Evolutionary conservation across 2,113 vertebrate genomes (phyloP), one percentile per base, ranked within the genome.

Genomic region (Charina bottae): DNA sequence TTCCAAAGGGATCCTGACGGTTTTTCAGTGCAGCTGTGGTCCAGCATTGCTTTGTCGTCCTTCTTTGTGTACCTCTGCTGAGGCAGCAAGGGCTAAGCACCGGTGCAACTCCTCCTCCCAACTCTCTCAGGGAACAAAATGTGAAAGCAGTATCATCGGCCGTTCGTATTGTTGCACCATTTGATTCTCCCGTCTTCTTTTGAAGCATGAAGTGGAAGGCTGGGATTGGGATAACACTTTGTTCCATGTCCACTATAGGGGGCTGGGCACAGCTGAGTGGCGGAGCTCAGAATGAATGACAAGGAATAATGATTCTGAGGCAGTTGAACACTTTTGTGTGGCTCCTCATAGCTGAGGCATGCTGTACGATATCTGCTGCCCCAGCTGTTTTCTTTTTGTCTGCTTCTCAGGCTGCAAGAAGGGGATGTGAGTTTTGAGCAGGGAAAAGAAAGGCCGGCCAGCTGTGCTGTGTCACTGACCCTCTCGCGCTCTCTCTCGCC

Each of bases 401-500:
- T 68, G 2, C 21, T 19, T 85, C 42, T 11, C 55, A 11, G 72
- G 15, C 49, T 37, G 19, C n/a, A 55, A 58, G 42, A 37, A 58
- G 24, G 15, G 21, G 58, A 53, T 49, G 21, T 42, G 26, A 28
- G 10, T 46, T 37, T 7, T 46, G 42, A 90, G 15, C 55, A 84
- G 17, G 42, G 12, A 33, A 26, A 53, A 54, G 83, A 49, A 78
- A 7, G 26, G 53, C 15, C 23, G 72, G 53, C 53, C 19, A 7
- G 53, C 6, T 68, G 12, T 49, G 28, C 33, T 58, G 3, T 60
- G 42, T 8, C 6, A 11, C 72, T 85, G 11, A 37, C 9, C 8
- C 28, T 84, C 28, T 21, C n/a, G n/a, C 83, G 28, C n/a, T 11
- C 91, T 85, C 94, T 83, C 78, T 88, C 96, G 90, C 92, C 1